These are phyloP conservation scores for Mallotus villosus DNA, from an alignment of 2,797 vertebrate genomes.

Conservation along the genomic window DNA sequence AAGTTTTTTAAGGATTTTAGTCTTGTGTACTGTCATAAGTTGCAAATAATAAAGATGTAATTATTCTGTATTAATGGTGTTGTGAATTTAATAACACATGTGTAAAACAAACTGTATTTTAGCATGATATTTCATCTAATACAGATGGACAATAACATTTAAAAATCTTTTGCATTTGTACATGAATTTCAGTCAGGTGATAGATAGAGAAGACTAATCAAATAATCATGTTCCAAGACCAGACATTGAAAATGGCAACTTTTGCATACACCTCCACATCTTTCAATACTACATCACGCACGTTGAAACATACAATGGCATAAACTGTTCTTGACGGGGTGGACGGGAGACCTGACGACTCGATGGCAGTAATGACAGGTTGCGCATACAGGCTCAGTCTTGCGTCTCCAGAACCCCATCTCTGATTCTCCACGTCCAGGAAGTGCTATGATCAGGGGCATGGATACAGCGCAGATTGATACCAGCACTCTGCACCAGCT, in stretches of 20 bases:
- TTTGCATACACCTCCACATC: too few species aligned
- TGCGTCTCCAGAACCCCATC: constrained; percentile 83
- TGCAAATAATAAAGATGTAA: not conserved
- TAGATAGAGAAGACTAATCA: too few species aligned
- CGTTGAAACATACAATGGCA: not conserved
- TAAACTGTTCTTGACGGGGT: not conserved
- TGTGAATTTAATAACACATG: too few species aligned
- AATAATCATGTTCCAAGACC: too few species aligned
- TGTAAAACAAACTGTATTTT: not conserved
- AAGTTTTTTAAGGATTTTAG: constrained; percentile 64
- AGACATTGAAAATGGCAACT: too few species aligned
- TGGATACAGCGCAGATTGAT: constrained; percentile 86
- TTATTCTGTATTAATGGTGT: not conserved
- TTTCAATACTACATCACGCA: too few species aligned
- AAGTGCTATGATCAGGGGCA: constrained; percentile 80
- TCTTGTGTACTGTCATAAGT: not conserved
- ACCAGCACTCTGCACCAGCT: constrained; percentile 86
- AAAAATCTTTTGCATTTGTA: constrained; percentile 16
- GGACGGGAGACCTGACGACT: not conserved
- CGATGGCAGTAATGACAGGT: not conserved
- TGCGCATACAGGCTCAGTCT: constrained; percentile 17
- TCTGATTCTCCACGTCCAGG: constrained; percentile 90
- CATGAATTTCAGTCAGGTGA: not conserved
- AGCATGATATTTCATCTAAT: not conserved
- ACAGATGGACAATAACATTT: not conserved